phyloP scores from a whole-genome alignment of 1,140 invertebrate genomes.

The Megathymus violae region DNA sequence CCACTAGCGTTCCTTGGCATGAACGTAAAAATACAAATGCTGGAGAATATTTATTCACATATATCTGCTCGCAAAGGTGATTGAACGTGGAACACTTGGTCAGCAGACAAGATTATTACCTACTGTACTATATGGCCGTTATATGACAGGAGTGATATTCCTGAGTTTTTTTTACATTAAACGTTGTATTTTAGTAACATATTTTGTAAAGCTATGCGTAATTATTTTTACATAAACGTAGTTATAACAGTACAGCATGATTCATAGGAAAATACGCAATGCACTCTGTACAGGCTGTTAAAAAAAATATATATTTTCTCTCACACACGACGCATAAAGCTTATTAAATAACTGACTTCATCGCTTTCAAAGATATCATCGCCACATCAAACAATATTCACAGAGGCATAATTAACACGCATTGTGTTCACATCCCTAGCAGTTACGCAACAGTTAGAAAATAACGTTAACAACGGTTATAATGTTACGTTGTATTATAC shows the following conservation, averaged over 20 bases:
- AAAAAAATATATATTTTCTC: not conserved
- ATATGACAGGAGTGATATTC: too few relatives aligned
- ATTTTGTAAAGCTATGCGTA: too few relatives aligned
- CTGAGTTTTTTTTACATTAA: too few relatives aligned
- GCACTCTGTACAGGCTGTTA: not conserved
- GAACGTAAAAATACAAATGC: too few relatives aligned
- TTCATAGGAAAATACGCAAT: not conserved
- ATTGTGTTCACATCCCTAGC: conserved; percentile 28
- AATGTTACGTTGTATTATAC: conserved; percentile 19
- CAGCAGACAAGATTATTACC: too few relatives aligned
- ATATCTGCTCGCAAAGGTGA: too few relatives aligned
- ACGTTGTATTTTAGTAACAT: too few relatives aligned
- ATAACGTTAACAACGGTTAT: conserved; percentile 29
- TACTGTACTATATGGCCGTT: too few relatives aligned
- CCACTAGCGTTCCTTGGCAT: too few relatives aligned
- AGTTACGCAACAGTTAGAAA: conserved; percentile 27
- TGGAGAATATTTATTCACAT: too few relatives aligned
- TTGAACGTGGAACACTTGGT: too few relatives aligned
- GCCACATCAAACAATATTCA: conserved; percentile 25
- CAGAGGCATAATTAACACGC: conserved; percentile 26
- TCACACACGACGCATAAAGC: not conserved
- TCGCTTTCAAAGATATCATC: conserved; percentile 17
- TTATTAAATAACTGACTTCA: conserved; percentile 8
- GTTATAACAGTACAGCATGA: not conserved
- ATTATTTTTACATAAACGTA: too few relatives aligned